Conservation (phyloP, 2,888 invertebrate species). For the Euphydryas editha region DNA sequence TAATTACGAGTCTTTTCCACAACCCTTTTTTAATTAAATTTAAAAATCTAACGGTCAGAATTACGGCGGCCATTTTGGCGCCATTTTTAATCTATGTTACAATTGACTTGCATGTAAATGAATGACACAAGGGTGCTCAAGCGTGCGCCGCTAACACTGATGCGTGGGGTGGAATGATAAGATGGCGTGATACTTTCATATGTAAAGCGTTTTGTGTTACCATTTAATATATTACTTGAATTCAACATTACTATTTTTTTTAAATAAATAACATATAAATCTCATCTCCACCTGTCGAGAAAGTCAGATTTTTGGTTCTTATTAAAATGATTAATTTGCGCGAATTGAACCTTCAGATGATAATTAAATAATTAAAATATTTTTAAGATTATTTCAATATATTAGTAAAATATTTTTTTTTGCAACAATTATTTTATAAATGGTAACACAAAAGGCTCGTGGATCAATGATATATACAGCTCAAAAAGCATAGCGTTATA, state of each 20-base stretch:
- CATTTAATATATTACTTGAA: not conserved
- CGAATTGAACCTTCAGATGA: too few relatives aligned
- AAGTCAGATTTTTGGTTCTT: too few relatives aligned
- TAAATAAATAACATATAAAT: too few relatives aligned
- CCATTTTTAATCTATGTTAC: slow-evolving; percentile 36
- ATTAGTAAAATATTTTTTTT: too few relatives aligned
- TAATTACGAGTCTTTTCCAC: slow-evolving; percentile 73
- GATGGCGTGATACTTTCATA: slow-evolving; percentile 25
- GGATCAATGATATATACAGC: slow-evolving; percentile 31
- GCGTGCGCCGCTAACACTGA: slow-evolving; percentile 56
- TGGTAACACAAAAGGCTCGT: slow-evolving; percentile 35
- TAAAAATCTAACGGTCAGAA: slow-evolving; percentile 41
- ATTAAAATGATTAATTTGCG: too few relatives aligned
- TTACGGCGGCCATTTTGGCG: slow-evolving; percentile 35
- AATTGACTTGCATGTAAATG: slow-evolving; percentile 44
- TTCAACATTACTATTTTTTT: too few relatives aligned
- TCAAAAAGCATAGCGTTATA: slow-evolving; percentile 32
- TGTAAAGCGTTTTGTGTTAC: slow-evolving; percentile 37
- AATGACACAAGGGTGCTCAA: slow-evolving; percentile 52
- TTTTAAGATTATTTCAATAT: too few relatives aligned
- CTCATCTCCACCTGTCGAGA: too few relatives aligned
- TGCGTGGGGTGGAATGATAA: slow-evolving; percentile 48
- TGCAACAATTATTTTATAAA: not conserved
- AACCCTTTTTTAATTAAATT: slow-evolving; percentile 68
- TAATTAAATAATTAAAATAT: too few relatives aligned